phyloP scores from a whole-genome alignment of 2,888 invertebrate genomes.

The Melanchra persicariae region DNA sequence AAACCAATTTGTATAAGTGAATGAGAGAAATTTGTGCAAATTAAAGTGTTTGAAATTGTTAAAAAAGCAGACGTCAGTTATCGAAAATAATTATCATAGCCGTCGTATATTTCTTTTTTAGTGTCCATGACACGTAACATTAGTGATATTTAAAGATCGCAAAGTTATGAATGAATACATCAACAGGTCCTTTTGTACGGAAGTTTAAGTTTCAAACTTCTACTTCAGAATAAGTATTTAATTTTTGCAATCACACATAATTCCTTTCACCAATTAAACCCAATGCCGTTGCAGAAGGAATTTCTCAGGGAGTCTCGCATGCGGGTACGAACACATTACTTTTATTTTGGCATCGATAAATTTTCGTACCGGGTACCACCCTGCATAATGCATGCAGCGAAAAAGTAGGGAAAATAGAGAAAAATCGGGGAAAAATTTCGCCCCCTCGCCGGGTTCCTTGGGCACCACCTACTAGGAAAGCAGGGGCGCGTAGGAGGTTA shows the following conservation, averaged over 20 bases:
- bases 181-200: constrained; percentile 3
- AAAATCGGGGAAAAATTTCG: constrained; percentile 81
- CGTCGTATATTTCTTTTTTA: neutral
- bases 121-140: neutral
- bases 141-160: neutral
- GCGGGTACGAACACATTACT: constrained; percentile 74
- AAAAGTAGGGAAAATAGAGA: constrained; percentile 82
- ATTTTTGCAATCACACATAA: constrained; percentile 37
- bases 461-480: constrained; percentile 85
- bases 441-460: constrained; percentile 84
- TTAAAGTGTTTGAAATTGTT: no score
- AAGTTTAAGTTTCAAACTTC: neutral
- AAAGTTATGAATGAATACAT: neutral
- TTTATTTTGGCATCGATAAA: constrained; percentile 87
- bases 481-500: constrained; percentile 83
- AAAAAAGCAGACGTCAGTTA: no score
- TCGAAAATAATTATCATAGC: no score
- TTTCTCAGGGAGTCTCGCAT: constrained; percentile 57
- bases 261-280: constrained; percentile 55
- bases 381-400: constrained; percentile 88
- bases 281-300: constrained; percentile 43
- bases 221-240: constrained; percentile 1
- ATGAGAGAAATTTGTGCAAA: neutral
- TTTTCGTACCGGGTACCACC: constrained; percentile 77
- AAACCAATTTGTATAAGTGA: no score